Evolutionary conservation across 2,797 vertebrate genomes (phyloP).

Genomic region (Coendou prehensilis): DNA sequence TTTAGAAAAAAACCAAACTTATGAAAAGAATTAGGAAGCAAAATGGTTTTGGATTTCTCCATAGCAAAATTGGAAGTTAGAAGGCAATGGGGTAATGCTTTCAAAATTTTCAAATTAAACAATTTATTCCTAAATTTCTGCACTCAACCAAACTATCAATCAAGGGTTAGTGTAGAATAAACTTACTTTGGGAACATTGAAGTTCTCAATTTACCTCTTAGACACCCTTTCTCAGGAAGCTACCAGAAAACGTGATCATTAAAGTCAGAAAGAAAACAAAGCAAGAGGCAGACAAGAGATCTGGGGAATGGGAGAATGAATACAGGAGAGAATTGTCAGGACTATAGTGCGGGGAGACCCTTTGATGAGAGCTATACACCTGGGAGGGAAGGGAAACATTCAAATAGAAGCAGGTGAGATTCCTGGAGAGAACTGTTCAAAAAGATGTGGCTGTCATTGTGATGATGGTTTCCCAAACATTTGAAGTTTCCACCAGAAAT

Average conservation of each 20-base stretch:
- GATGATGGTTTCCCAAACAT: background rate
- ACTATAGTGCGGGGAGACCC: background rate
- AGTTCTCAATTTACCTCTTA: background rate
- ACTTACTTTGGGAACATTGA: background rate
- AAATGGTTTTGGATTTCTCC: conserved; percentile 27
- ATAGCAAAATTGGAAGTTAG: background rate
- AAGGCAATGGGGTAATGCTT: background rate
- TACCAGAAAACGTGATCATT: background rate
- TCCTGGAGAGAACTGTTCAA: background rate
- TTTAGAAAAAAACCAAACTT: background rate
- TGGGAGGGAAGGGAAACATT: background rate
- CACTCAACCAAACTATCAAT: background rate
- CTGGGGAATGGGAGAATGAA: background rate
- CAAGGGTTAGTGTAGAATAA: background rate
- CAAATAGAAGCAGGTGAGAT: background rate
- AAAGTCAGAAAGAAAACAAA: background rate
- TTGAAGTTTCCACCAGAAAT: background rate
- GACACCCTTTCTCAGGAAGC: background rate
- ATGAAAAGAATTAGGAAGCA: background rate
- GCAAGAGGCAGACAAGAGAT: background rate
- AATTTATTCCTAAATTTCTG: conserved; percentile 22
- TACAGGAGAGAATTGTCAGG: background rate
- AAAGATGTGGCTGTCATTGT: background rate
- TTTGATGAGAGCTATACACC: background rate
- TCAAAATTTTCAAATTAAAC: conserved; percentile 43